phyloP scores from a whole-genome alignment of 2,888 invertebrate species.

The Shargacucullia verbasci region DNA sequence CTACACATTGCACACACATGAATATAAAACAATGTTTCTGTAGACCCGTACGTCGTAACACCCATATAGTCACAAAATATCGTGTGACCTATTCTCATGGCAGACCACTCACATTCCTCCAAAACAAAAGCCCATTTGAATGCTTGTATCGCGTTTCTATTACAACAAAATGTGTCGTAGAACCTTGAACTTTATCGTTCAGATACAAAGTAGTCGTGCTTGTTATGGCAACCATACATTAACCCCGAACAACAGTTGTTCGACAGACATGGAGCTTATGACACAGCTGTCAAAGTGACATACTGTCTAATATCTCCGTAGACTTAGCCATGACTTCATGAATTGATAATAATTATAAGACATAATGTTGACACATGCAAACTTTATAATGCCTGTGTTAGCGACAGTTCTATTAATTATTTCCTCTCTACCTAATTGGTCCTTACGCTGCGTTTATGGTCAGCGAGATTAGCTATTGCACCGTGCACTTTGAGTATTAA shows the following conservation, averaged over 20 bases:
- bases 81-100: not conserved
- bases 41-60: too few relatives aligned
- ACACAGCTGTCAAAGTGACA: constrained; percentile 14
- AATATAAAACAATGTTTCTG: too few relatives aligned
- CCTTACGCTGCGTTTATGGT: not conserved
- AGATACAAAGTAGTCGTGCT: constrained; percentile 3
- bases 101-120: not conserved
- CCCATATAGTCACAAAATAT: not conserved
- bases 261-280: constrained; percentile 17
- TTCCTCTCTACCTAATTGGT: not conserved
- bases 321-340: constrained; percentile 22
- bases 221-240: constrained; percentile 2
- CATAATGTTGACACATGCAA: constrained; percentile 33
- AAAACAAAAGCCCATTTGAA: constrained; percentile 12
- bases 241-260: constrained; percentile 27
- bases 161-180: constrained; percentile 13
- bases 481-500: too few relatives aligned
- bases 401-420: not conserved
- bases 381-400: not conserved
- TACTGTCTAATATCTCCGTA: constrained; percentile 3
- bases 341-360: too few relatives aligned
- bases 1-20: too few relatives aligned
- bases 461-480: too few relatives aligned
- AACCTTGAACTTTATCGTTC: constrained; percentile 33
- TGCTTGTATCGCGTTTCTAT: not conserved